Conservation (phyloP, 1,140 invertebrate species). For the Sweltsa coloradensis region DNA sequence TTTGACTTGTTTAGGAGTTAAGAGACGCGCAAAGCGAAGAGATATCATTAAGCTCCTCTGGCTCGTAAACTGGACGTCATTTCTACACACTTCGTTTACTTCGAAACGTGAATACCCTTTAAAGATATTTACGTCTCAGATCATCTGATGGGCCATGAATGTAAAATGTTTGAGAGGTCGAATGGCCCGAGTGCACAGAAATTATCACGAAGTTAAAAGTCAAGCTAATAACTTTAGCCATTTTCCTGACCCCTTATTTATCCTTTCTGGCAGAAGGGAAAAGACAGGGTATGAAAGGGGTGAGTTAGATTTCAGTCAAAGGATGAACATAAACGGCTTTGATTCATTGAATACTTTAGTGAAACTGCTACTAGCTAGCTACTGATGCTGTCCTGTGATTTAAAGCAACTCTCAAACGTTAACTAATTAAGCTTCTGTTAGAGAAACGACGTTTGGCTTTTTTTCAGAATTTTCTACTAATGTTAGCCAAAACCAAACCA, state of each 20-base stretch:
- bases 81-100: too few relatives aligned
- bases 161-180: too few relatives aligned
- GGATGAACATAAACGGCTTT: slow-evolving; percentile 6
- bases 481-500: slow-evolving; percentile 3
- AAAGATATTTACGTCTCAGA: too few relatives aligned
- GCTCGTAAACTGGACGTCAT: too few relatives aligned
- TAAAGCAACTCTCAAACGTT: slow-evolving; percentile 7
- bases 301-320: background rate
- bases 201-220: too few relatives aligned
- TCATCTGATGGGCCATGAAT: too few relatives aligned
- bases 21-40: too few relatives aligned
- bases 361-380: too few relatives aligned
- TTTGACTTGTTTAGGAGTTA: too few relatives aligned
- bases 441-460: slow-evolving; percentile 1
- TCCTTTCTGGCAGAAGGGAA: background rate
- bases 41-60: too few relatives aligned
- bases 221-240: slow-evolving; percentile 4
- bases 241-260: background rate
- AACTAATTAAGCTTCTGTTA: slow-evolving; percentile 5
- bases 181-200: too few relatives aligned
- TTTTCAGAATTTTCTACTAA: background rate
- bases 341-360: slow-evolving; percentile 3
- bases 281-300: background rate
- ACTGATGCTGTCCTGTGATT: background rate
- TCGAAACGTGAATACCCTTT: too few relatives aligned